Conservation (phyloP, 2,888 invertebrate genomes). For the Serrognathus titanus region DNA sequence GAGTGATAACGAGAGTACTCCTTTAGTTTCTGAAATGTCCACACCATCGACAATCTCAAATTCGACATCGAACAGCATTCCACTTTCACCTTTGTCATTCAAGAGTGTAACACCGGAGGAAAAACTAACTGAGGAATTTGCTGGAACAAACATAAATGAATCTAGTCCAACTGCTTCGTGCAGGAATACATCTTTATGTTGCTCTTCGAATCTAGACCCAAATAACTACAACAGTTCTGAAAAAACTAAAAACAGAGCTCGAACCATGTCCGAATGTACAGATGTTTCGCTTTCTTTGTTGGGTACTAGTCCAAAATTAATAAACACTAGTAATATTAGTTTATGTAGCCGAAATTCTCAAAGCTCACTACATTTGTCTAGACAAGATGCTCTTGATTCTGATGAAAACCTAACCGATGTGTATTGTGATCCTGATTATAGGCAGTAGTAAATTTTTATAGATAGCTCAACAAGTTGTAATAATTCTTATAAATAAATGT, state of each 20-base stretch:
- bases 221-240: constrained; percentile 7
- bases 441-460: neutral
- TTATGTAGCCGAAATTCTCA: constrained; percentile 36
- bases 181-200: constrained; percentile 8
- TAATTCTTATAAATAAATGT: too few species aligned
- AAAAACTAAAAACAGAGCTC: constrained; percentile 21
- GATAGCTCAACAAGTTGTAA: neutral
- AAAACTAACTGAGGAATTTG: constrained; percentile 32
- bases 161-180: constrained; percentile 24
- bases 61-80: constrained; percentile 34
- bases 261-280: constrained; percentile 39
- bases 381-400: constrained; percentile 43
- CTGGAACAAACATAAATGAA: constrained; percentile 33
- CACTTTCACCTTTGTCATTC: constrained; percentile 29
- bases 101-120: constrained; percentile 13
- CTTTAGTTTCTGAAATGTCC: constrained; percentile 55
- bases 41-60: constrained; percentile 35
- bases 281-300: constrained; percentile 33
- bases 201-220: constrained; percentile 2
- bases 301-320: constrained; percentile 22
- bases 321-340: constrained; percentile 35
- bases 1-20: constrained; percentile 67
- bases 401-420: constrained; percentile 40
- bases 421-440: constrained; percentile 37
- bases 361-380: constrained; percentile 36